Conservation (phyloP, 2,113 vertebrate genomes). For the Strigops habroptila region DNA sequence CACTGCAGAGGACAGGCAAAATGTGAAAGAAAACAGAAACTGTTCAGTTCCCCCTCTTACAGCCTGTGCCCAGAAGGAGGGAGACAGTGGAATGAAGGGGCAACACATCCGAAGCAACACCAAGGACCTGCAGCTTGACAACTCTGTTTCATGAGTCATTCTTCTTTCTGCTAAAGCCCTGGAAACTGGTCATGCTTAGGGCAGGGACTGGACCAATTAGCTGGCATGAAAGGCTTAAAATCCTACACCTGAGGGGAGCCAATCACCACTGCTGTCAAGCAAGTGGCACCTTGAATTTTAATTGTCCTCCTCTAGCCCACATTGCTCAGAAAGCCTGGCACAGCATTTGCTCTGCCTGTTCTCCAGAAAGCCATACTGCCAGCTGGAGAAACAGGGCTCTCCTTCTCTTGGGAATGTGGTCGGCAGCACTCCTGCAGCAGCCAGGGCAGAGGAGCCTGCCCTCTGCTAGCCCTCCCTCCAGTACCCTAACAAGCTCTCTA, state of each 20-base stretch:
- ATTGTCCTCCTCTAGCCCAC: not conserved
- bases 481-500: not conserved
- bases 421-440: not conserved
- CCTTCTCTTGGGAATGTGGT: not conserved
- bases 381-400: not conserved
- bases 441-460: not conserved
- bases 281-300: constrained; percentile 1
- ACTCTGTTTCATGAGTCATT: not conserved
- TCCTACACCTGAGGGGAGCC: not conserved
- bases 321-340: not conserved
- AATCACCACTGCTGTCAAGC: not conserved
- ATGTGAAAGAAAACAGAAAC: not conserved
- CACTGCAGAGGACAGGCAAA: not conserved
- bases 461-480: not conserved
- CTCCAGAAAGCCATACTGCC: not conserved
- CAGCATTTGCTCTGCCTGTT: not conserved
- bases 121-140: not conserved
- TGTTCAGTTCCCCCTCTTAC: not conserved
- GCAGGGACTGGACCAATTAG: not conserved
- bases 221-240: constrained; percentile 1
- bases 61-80: not conserved
- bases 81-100: not conserved
- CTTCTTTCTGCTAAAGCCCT: not conserved
- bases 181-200: not conserved
- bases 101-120: not conserved